Percentiles rank a stretch among this genome's conserved stretches.
Conservation (phyloP, 2,888 invertebrate species). For the Vanessa cardui region DNA sequence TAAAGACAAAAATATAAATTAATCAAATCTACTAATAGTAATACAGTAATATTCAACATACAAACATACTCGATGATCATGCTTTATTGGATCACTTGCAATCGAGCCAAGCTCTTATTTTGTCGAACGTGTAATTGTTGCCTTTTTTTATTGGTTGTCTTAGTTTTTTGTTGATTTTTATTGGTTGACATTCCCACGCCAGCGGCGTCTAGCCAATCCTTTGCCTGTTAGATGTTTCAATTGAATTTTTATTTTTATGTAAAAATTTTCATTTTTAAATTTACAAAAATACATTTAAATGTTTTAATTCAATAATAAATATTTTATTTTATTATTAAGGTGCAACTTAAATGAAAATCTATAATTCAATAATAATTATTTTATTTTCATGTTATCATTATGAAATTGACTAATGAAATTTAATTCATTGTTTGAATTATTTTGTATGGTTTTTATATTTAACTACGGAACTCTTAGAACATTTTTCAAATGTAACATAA, state of each 20-base stretch:
- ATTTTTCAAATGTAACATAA: slow-evolving; percentile 7
- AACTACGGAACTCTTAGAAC: not conserved
- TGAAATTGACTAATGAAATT: not conserved
- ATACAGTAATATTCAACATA: slow-evolving; percentile 4
- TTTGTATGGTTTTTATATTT: not conserved
- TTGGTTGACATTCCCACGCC: slow-evolving; percentile 41
- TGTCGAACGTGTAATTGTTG: slow-evolving; percentile 42
- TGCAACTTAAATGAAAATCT: too few species aligned
- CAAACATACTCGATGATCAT: not conserved
- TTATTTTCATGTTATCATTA: not conserved
- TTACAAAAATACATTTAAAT: not conserved
- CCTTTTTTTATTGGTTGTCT: slow-evolving; percentile 36
- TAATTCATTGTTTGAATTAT: not conserved
- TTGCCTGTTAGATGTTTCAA: not conserved
- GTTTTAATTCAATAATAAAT: too few species aligned
- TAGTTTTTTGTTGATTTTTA: slow-evolving; percentile 35
- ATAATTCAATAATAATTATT: too few species aligned
- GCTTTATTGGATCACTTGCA: slow-evolving; percentile 41
- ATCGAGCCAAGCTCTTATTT: slow-evolving; percentile 45
- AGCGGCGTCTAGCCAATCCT: slow-evolving; percentile 19
- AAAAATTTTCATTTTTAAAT: not conserved
- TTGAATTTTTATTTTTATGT: not conserved
- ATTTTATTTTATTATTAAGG: too few species aligned
- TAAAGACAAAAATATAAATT: too few species aligned
- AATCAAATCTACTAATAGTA: too few species aligned